A percentile compares a stretch with the other conserved stretches of the same genome.
phyloP scores from a whole-genome alignment of 2,113 vertebrate genomes.

The Micromys minutus region DNA sequence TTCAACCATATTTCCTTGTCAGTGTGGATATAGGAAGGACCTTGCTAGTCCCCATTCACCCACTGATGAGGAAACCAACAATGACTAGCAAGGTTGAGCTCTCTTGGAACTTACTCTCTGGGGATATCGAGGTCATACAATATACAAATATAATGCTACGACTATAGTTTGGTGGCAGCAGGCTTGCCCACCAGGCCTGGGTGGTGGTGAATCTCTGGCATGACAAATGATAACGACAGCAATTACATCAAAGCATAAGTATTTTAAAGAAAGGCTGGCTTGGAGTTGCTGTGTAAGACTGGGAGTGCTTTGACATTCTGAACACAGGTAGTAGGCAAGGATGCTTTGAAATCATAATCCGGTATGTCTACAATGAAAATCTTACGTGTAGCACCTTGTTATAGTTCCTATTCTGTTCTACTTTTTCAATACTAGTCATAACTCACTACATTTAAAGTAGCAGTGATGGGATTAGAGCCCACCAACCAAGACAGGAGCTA shows the following conservation, averaged over 20 bases:
- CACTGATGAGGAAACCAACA: not conserved
- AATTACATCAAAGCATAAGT: not conserved
- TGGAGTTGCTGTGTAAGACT: not conserved
- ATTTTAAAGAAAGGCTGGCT: not conserved
- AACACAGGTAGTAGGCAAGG: not conserved
- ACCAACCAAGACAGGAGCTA: not conserved
- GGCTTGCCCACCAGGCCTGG: not conserved
- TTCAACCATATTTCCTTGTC: not conserved
- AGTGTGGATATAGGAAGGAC: too few species aligned
- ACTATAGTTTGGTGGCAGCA: not conserved
- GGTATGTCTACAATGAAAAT: not conserved
- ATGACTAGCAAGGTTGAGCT: not conserved
- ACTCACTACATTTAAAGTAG: conserved; percentile 27
- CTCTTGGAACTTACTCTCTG: not conserved
- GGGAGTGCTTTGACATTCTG: not conserved
- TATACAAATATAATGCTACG: not conserved
- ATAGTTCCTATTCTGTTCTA: conserved; percentile 15
- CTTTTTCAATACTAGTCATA: conserved; percentile 39
- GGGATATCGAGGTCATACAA: not conserved
- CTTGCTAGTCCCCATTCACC: not conserved
- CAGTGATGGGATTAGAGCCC: not conserved
- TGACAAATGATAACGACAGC: not conserved
- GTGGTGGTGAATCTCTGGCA: not conserved
- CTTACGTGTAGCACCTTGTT: not conserved
- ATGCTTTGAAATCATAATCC: not conserved